phyloP scores from a whole-genome alignment of 2,113 vertebrate species.

The Tiliqua scincoides region DNA sequence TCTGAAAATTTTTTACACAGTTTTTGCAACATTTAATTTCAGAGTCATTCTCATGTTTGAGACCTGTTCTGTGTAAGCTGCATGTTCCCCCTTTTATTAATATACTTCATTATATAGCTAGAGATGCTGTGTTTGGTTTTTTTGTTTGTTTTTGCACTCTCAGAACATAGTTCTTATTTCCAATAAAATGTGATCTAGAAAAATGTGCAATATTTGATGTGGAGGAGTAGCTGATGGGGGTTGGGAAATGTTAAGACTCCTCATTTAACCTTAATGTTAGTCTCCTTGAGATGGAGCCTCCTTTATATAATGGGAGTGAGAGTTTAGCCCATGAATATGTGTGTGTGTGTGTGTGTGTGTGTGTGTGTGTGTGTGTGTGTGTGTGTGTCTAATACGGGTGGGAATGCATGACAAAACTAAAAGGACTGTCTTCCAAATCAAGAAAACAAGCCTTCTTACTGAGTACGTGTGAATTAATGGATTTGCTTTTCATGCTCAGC shows the following conservation, averaged over 20 bases:
- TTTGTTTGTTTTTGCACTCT: constrained; percentile 17
- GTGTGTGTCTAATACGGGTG: background rate
- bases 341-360: constrained; percentile 1
- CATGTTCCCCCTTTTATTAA: constrained; percentile 14
- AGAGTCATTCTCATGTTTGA: constrained; percentile 20
- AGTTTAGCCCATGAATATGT: constrained; percentile 8
- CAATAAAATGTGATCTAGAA: constrained; percentile 18
- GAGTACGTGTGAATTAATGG: constrained; percentile 24
- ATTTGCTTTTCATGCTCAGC: constrained; percentile 11
- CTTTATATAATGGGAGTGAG: background rate
- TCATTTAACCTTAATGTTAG: background rate
- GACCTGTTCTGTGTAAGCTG: constrained; percentile 3
- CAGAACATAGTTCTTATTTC: background rate
- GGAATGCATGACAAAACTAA: background rate
- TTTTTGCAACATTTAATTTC: constrained; percentile 58
- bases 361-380: background rate
- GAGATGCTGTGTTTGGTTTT: background rate
- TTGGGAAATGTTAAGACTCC: constrained; percentile 41
- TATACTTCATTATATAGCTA: background rate
- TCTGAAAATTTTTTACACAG: constrained; percentile 2
- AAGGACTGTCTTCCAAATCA: background rate
- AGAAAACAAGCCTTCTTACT: background rate
- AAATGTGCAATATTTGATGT: constrained; percentile 34
- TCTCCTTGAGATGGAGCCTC: constrained; percentile 33
- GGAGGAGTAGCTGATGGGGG: constrained; percentile 39